Conservation (phyloP, 2,797 vertebrate species). For the Synaphobranchus kaupii region DNA sequence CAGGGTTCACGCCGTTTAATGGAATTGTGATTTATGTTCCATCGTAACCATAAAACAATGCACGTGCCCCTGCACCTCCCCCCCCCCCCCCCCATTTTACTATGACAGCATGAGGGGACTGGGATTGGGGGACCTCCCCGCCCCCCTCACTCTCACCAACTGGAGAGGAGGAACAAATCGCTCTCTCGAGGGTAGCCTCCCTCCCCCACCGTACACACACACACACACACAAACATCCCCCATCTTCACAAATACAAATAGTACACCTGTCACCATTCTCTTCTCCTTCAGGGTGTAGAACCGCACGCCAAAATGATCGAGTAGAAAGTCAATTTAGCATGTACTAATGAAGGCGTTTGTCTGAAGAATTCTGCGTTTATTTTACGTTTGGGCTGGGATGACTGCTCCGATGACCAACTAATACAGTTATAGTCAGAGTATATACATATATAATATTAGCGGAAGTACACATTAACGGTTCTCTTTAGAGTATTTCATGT, state of each 20-base stretch:
- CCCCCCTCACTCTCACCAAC: not conserved
- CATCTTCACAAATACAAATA: constrained; percentile 1
- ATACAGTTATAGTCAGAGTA: too few species aligned
- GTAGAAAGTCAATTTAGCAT: not conserved
- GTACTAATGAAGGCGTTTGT: not conserved
- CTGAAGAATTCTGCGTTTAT: not conserved
- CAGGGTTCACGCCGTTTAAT: constrained; percentile 63
- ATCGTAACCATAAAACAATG: constrained; percentile 69
- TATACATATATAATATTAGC: too few species aligned
- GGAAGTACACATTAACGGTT: too few species aligned
- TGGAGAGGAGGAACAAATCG: not conserved
- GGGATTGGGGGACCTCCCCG: not conserved
- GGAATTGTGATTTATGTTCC: constrained; percentile 72
- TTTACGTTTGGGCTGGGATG: too few species aligned
- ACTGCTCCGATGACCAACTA: too few species aligned
- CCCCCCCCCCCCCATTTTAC: constrained; percentile 39
- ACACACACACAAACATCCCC: not conserved
- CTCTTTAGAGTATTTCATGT: too few species aligned
- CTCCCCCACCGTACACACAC: not conserved
- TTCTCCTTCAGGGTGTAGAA: not conserved
- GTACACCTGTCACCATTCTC: not conserved
- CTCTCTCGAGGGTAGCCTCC: not conserved
- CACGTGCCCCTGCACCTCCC: constrained; percentile 50
- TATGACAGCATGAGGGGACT: constrained; percentile 27
- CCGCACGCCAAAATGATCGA: not conserved